A percentile compares a stretch with the other conserved stretches of the same genome.
phyloP scores from a whole-genome alignment of 2,888 invertebrate genomes.

The Spilarctia lutea region DNA sequence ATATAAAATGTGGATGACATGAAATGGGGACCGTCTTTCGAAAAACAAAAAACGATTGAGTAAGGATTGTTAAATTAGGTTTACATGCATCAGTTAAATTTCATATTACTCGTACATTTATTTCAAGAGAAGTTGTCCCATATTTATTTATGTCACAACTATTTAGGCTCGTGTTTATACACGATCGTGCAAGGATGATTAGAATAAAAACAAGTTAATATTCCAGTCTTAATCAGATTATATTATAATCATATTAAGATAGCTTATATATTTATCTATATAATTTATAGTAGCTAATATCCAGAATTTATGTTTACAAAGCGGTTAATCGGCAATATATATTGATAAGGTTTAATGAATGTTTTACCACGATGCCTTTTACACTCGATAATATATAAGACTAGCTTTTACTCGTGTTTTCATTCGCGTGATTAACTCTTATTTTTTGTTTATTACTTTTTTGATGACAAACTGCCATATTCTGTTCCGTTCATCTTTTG shows the following conservation, averaged over 20 bases:
- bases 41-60: no score
- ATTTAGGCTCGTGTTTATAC: not conserved
- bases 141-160: not conserved
- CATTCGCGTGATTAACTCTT: not conserved
- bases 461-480: not conserved
- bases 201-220: not conserved
- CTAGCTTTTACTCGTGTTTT: not conserved
- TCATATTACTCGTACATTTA: not conserved
- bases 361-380: not conserved
- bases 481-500: not conserved
- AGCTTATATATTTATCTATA: not conserved
- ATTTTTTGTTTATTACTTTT: no score
- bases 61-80: constrained; percentile 51
- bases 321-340: not conserved
- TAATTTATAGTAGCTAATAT: not conserved
- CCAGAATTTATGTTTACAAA: not conserved
- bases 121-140: not conserved
- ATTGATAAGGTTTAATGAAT: not conserved
- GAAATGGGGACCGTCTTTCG: no score
- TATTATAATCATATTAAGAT: not conserved
- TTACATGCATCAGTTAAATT: not conserved
- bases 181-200: not conserved
- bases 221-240: not conserved
- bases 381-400: not conserved
- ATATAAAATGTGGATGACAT: no score